Evolutionary conservation across 1,140 invertebrate species (phyloP).

Genomic region (Mesaphorura yosii): DNA sequence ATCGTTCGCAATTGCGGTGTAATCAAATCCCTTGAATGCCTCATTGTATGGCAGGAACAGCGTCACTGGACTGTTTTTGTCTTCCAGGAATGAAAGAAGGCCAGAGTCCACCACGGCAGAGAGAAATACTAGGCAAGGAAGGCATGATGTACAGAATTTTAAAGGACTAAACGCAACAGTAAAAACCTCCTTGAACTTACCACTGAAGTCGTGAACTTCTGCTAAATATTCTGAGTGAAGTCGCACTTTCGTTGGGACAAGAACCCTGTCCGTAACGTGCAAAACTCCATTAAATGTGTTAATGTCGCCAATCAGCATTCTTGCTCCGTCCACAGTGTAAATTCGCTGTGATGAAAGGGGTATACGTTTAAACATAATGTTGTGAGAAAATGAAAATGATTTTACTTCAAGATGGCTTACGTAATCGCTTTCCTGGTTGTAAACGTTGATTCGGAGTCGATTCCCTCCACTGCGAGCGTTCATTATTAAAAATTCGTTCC

Average conservation of each 20-base stretch:
- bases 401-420: conserved; percentile 13
- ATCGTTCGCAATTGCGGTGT: not conserved
- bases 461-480: conserved; percentile 20
- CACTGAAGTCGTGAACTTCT: conserved; percentile 19
- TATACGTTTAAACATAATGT: no score
- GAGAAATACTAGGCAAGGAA: conserved; percentile 12
- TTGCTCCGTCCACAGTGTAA: conserved; percentile 20
- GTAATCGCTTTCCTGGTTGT: conserved; percentile 16
- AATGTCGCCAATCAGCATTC: conserved; percentile 21
- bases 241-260: conserved; percentile 18
- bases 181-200: conserved; percentile 9
- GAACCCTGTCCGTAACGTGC: conserved; percentile 24
- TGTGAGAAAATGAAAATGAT: not conserved
- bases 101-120: conserved; percentile 1
- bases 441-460: conserved; percentile 21
- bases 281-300: conserved; percentile 13
- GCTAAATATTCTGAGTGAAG: conserved; percentile 16
- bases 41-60: conserved; percentile 17
- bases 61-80: conserved; percentile 6
- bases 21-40: conserved; percentile 2
- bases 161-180: conserved; percentile 5
- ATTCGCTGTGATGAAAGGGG: conserved; percentile 15
- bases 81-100: conserved; percentile 1
- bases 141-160: no score
- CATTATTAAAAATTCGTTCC: conserved; percentile 19